These are phyloP conservation scores for Oreochromis tanganicae DNA, from an alignment of 2,113 vertebrate species.

Conservation along the genomic window DNA sequence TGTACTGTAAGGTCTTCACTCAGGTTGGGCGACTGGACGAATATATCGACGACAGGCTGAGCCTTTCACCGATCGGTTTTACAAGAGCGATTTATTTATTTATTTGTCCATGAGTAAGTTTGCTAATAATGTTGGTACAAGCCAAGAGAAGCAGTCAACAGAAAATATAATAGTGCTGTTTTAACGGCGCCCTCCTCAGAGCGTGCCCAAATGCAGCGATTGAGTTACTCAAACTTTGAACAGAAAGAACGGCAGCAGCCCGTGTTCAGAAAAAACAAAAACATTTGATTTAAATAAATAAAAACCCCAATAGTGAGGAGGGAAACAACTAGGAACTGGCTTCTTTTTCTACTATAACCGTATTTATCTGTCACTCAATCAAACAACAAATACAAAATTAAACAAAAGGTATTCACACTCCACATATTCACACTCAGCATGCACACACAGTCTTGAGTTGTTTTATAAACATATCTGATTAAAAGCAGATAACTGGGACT, in stretches of 20 bases:
- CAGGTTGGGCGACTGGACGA: background rate
- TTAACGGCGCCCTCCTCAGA: background rate
- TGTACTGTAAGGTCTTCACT: background rate
- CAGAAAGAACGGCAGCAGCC: background rate
- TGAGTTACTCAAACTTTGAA: background rate
- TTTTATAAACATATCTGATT: background rate
- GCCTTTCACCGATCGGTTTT: background rate
- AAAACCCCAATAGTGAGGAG: background rate
- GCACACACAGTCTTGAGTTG: background rate
- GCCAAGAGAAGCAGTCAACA: background rate
- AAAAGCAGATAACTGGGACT: background rate
- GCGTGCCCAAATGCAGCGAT: background rate
- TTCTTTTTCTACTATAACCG: background rate
- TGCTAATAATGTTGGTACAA: background rate
- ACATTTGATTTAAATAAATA: background rate
- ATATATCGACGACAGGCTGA: background rate
- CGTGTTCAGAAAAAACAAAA: background rate
- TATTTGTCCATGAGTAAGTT: background rate
- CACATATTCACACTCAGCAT: background rate
- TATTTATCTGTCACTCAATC: background rate
- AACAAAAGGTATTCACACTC: background rate
- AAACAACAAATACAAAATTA: background rate
- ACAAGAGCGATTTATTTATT: background rate
- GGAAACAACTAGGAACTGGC: background rate
- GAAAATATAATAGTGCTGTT: background rate